Base-by-base conservation (phyloP, 2,113 vertebrate genomes). In the Callaeas wilsoni region DNA sequence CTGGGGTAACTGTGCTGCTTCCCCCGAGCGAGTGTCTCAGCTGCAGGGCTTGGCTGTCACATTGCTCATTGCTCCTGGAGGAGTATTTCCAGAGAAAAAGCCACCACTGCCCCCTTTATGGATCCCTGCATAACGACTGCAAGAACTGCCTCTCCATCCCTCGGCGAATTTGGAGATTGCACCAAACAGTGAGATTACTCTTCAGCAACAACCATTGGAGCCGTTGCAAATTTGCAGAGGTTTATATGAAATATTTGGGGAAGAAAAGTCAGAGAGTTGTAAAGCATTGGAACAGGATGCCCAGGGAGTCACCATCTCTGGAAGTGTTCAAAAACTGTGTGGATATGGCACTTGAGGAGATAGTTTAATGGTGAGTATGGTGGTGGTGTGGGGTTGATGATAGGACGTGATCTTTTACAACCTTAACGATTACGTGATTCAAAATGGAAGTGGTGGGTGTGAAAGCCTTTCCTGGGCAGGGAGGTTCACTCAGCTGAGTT, bases 11-110 rank as follows among this genome's bases (percentile, higher is more conserved):
- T n/a, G 30, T 46, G 25, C 42, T 10, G 7, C 57, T 25, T 6
- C 2, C 12, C 17, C 22, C 0, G 3, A 18, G 29, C 0, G 7
- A 37, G 23, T 0, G 12, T 6, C 4, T 44, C 4, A 10, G n/a
- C 39, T 4, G 1, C 71, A 63, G 56, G 53, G 12, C 49, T 59
- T 5, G 12, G 39, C 15, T 5, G 17, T 37, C 49, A 10, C 47
- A 2, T 13, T 57, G 59, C 53, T 81, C 30, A 0, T 27, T 46
- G 73, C 60, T 90, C 29, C 83, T 1, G 4, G 42, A 30, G 68
- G 13, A 78, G 8, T 7, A 52, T 53, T 90, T 82, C 74, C 52
- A 79, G 47, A 71, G 20, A 35, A 80, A 52, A 86, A 74, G 59
- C 41, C 52, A 11, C 8, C 25, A 32, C 19, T 35, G 17, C 37